Conservation (phyloP, 2,888 invertebrate species). For the Allygus modestus region DNA sequence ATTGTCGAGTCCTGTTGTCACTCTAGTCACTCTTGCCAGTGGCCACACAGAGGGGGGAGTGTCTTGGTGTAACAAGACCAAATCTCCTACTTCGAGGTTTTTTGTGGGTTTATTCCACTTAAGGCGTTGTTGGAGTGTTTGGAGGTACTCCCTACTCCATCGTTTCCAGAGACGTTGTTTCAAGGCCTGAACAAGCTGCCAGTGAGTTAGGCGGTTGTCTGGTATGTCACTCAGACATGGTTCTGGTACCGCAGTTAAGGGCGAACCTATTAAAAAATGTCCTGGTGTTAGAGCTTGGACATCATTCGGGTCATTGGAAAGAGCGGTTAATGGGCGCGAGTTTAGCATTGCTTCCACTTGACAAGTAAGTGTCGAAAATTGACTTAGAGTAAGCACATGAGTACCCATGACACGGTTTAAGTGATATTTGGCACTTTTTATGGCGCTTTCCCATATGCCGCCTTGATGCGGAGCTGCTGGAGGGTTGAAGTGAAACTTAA, state of each 20-base stretch:
- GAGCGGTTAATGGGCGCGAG: conserved; percentile 70
- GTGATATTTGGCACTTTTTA: too few relatives aligned
- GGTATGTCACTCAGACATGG: neutral
- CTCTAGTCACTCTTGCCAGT: too few relatives aligned
- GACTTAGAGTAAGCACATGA: conserved; percentile 70
- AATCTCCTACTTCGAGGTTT: too few relatives aligned
- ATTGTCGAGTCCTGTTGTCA: too few relatives aligned
- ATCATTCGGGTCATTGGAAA: conserved; percentile 35
- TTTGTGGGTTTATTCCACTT: conserved; percentile 68
- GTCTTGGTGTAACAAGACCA: too few relatives aligned
- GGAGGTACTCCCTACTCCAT: conserved; percentile 70
- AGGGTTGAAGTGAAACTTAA: conserved; percentile 65
- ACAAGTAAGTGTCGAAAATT: conserved; percentile 71
- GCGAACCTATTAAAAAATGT: conserved; percentile 12
- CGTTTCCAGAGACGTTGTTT: conserved; percentile 69
- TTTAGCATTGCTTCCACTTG: conserved; percentile 71
- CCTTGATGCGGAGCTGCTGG: conserved; percentile 71
- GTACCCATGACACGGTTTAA: conserved; percentile 70
- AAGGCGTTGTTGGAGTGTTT: conserved; percentile 68
- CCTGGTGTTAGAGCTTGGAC: conserved; percentile 28
- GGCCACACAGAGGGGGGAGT: too few relatives aligned
- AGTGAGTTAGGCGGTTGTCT: conserved; percentile 67
- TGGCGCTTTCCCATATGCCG: too few relatives aligned
- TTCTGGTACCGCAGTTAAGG: conserved; percentile 2
- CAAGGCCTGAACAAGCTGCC: conserved; percentile 69